Base-by-base conservation (phyloP, 2,113 vertebrate genomes). In the Scartelaos histophorus region DNA sequence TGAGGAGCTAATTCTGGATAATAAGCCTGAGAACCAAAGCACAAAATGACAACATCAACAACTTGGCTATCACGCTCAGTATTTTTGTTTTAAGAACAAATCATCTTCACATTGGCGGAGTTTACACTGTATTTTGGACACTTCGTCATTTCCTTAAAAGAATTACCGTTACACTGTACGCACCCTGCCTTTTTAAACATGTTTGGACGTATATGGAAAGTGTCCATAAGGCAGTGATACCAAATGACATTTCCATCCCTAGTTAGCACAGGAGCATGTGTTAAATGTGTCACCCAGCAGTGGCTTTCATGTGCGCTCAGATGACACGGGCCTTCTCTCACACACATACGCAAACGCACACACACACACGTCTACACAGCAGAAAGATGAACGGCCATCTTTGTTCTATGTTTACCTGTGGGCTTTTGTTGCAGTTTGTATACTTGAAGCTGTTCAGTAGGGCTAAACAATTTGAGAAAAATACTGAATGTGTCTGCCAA, bases 271-370 rank as follows among this genome's bases (percentile, higher is more conserved):
- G 22, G 57, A 68, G 73, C 78, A 81, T 84, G 79, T 79, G 70
- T 81, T 68, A 77, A 68, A 84, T 67, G 58, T 78, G 66, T 82
- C 73, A 69, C 71, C 45, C 45, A 46, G 72, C 35, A 19, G 60
- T 58, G 38, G 49, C 77, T 89, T 89, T 89, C 70, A 88, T 84
- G 75, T 80, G 19, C 38, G 49, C 74, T 89, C 78, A 13, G 73
- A 79, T 84, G 69, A 87, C 85, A 61, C 57, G 22, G 69, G 24
- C 80, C 75, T 68, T 61, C 58, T 29, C 19, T 13, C 73, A 58
- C 38, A 45, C 13, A 68, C 79, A 66, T 25, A 12, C 56, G 16
- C 66, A 35, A 62, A 21, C 25, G 54, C 66, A 67, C 21, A 34
- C 24, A 45, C 13, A 9, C 47, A 19, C 66, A 34, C 61, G 38